These are phyloP conservation scores for Ornithoptera alexandrae DNA, from an alignment of 2,888 invertebrate genomes.

Conservation along the genomic window DNA sequence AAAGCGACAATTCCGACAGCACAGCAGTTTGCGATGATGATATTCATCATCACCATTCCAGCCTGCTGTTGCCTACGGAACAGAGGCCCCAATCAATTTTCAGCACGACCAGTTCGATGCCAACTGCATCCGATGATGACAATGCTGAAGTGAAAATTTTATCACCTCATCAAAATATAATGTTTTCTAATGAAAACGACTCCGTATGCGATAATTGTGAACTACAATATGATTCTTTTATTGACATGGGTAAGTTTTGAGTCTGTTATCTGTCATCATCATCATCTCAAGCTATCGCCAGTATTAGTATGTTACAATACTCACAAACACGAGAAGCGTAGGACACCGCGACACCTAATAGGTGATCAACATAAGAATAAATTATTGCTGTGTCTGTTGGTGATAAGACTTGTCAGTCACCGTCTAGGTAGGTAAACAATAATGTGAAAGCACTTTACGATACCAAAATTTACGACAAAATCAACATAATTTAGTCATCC, in stretches of 20 bases:
- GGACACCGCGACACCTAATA: too few relatives aligned
- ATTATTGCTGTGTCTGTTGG: too few relatives aligned
- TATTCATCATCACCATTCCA: conserved; percentile 1
- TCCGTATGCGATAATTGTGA: conserved; percentile 62
- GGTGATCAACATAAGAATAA: too few relatives aligned
- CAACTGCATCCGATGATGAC: conserved; percentile 59
- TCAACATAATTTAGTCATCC: too few relatives aligned
- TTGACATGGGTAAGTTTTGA: conserved; percentile 77
- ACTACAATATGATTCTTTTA: conserved; percentile 74
- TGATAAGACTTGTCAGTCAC: too few relatives aligned
- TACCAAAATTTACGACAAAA: too few relatives aligned
- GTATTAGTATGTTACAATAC: background rate
- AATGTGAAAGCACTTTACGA: too few relatives aligned
- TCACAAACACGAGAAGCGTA: too few relatives aligned
- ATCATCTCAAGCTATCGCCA: too few relatives aligned
- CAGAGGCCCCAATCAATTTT: too few relatives aligned
- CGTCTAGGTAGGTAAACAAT: too few relatives aligned
- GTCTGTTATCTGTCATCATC: conserved; percentile 14
- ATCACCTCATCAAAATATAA: conserved; percentile 38
- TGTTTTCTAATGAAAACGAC: conserved; percentile 43
- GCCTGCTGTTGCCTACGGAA: too few relatives aligned
- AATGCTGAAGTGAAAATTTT: conserved; percentile 40
- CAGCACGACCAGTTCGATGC: conserved; percentile 33
- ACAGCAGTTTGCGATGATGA: conserved; percentile 63
- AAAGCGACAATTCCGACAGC: conserved; percentile 63